Percentiles rank a stretch among this genome's conserved stretches.
Conservation (phyloP, 2,888 invertebrate species). For the Parthenolecanium corni region DNA sequence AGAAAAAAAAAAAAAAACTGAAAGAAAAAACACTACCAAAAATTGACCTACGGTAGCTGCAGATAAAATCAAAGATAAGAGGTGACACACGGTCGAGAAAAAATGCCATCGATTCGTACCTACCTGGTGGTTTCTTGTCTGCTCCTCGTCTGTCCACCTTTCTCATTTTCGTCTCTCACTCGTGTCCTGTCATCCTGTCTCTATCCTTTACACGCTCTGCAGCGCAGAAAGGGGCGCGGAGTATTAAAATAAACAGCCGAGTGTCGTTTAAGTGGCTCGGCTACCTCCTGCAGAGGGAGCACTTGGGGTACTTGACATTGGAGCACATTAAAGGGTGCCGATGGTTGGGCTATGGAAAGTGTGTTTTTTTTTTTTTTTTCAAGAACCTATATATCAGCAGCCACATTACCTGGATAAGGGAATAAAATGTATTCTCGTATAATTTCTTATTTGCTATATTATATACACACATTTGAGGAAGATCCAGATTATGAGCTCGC, state of each 20-base stretch:
- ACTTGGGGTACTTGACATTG: conserved; percentile 16
- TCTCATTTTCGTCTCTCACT: too few relatives aligned
- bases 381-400: too few relatives aligned
- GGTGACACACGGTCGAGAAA: not conserved
- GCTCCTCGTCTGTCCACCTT: not conserved
- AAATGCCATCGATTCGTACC: conserved; percentile 10
- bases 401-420: too few relatives aligned
- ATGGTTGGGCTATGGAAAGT: not conserved
- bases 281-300: conserved; percentile 17
- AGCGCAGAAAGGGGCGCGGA: too few relatives aligned
- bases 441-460: too few relatives aligned
- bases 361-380: too few relatives aligned
- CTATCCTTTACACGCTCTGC: too few relatives aligned
- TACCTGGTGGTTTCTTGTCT: not conserved
- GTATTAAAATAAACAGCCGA: not conserved
- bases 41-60: conserved; percentile 18
- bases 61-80: not conserved
- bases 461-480: too few relatives aligned
- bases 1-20: not conserved
- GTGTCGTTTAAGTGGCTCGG: conserved; percentile 18
- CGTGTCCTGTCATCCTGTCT: too few relatives aligned
- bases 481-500: too few relatives aligned
- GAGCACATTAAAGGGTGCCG: conserved; percentile 19
- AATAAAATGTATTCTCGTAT: too few relatives aligned
- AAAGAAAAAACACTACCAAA: not conserved